Base-by-base conservation (phyloP, 2,888 invertebrate genomes). In the Cremastinae sp. region DNA sequence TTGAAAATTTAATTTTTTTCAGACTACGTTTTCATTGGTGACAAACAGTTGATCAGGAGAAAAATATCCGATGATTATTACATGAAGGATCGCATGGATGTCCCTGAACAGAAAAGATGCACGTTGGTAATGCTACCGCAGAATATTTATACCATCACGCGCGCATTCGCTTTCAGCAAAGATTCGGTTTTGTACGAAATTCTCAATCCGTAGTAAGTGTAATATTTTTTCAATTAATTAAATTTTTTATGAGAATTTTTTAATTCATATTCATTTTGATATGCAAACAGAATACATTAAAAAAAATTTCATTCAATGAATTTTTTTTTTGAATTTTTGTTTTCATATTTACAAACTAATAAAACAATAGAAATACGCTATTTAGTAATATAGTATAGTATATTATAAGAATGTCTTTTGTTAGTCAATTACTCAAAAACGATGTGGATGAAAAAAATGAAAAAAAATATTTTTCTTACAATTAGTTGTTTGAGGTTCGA, bases 71-170 rank as follows among this genome's bases (percentile, higher is more conserved):
- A 90, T 0, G 94, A 96, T 84, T 96, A 96, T 83, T 89, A 92
- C 72, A 90, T 89, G 12, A 95, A 94, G 85, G 91, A 93, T 0
- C 82, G 91, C 28, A 90, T 91, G 78, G 91, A 90, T 0, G 86
- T 92, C 0, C 90, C 91, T 0, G 95, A 96, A 84, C 90, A 91
- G 9, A 89, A 93, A 0, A 91, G 95, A 62, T 96, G 96, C 84
- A 94, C 94, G 0, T 96, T 93, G 85, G 96, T 96, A 0, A 92
- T 95, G 62, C 94, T 95, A 5, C 93, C 93, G 14, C 92, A 93
- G 53, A 90, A 93, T 0, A 94, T 96, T 79, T 91, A 94, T 83
- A 92, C 91, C 43, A 92, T 92, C 79, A 91, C 92, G 18, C 92
- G 95, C 74, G 94, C 94, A 0, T 96, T 96, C 83, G 95, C 93